Evolutionary conservation across 2,888 invertebrate species (phyloP).

Genomic region (Neelides folsomi): DNA sequence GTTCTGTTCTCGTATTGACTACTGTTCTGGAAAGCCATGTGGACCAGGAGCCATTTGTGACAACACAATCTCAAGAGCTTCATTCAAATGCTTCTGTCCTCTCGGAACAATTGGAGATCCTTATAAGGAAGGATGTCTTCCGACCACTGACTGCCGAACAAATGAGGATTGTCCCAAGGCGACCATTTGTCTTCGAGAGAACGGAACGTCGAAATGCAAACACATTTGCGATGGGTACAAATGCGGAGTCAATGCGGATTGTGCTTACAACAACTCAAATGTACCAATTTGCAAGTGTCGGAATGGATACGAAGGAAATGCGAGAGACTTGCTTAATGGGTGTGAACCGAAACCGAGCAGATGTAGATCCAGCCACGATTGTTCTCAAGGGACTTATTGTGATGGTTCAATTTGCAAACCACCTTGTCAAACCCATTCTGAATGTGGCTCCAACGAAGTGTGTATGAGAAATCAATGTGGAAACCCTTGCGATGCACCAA

Average conservation of each 20-base stretch:
- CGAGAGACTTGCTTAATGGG: conserved; percentile 53
- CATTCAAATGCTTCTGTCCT: conserved; percentile 66
- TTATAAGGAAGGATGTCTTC: conserved; percentile 65
- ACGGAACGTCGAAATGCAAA: conserved; percentile 64
- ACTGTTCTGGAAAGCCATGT: conserved; percentile 63
- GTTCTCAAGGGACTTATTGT: conserved; percentile 65
- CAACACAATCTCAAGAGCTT: conserved; percentile 54
- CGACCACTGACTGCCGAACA: conserved; percentile 64
- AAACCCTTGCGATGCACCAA: conserved; percentile 60
- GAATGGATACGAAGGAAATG: conserved; percentile 62
- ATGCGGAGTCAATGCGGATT: conserved; percentile 75
- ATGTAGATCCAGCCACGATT: conserved; percentile 58
- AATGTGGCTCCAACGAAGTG: conserved; percentile 64
- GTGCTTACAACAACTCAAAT: conserved; percentile 56
- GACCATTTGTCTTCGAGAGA: conserved; percentile 59
- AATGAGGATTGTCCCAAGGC: conserved; percentile 67
- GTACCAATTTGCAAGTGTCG: conserved; percentile 64
- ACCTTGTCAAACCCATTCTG: conserved; percentile 61
- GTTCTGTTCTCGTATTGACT: conserved; percentile 62
- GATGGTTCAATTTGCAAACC: conserved; percentile 66
- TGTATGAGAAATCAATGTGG: conserved; percentile 70
- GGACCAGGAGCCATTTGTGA: conserved; percentile 66
- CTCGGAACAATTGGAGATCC: conserved; percentile 69
- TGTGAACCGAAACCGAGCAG: conserved; percentile 61
- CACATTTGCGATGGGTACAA: conserved; percentile 63